These are phyloP conservation scores for Parotocinclus haroldoi DNA, from an alignment of 2,797 vertebrate species.

Conservation along the genomic window DNA sequence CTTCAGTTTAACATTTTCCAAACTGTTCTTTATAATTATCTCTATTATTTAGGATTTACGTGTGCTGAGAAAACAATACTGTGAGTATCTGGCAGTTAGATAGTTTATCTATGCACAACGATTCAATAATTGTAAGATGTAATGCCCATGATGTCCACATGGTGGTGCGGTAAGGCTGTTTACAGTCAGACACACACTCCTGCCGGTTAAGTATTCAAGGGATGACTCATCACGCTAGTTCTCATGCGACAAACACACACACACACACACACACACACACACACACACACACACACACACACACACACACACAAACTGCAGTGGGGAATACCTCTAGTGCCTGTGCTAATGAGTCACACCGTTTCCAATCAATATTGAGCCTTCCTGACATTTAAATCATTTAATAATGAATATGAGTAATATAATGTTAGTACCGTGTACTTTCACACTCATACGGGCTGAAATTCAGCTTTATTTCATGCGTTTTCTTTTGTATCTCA, in stretches of 20 bases:
- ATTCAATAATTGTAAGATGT: no score
- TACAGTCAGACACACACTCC: background rate
- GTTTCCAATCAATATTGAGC: background rate
- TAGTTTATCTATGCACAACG: no score
- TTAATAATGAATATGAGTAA: background rate
- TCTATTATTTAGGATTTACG: no score
- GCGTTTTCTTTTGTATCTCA: no score
- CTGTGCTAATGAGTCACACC: constrained; percentile 4
- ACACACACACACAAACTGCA: constrained; percentile 29
- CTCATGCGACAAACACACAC: constrained; percentile 14
- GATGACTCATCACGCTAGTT: constrained; percentile 46
- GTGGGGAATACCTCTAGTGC: constrained; percentile 32
- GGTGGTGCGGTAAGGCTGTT: constrained; percentile 31
- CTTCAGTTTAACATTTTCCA: no score
- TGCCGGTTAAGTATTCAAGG: constrained; percentile 18
- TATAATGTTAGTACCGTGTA: background rate
- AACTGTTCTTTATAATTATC: no score
- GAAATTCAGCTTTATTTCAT: no score
- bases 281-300: constrained; percentile 25
- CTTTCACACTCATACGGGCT: no score
- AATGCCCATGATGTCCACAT: constrained; percentile 13
- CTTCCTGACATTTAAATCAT: background rate
- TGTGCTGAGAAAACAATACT: no score
- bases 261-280: constrained; percentile 9
- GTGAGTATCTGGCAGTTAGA: no score